Conservation (phyloP, 2,113 vertebrate species). For the Grus americana region DNA sequence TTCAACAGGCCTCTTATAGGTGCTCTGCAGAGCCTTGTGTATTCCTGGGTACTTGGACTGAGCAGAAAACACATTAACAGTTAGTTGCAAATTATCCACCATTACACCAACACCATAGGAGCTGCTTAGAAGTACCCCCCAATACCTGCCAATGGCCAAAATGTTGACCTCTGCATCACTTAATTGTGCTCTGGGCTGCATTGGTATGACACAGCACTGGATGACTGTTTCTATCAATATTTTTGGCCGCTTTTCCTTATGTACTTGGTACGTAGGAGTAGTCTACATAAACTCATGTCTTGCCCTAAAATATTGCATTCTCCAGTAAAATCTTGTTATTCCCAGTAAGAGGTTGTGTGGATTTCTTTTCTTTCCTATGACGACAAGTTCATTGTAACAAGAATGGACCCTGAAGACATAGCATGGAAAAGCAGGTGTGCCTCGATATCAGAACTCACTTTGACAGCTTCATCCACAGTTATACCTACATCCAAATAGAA, state of each 20-base stretch:
- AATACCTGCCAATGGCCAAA: not conserved
- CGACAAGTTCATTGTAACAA: not conserved
- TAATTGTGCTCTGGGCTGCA: not conserved
- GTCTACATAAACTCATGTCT: not conserved
- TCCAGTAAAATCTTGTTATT: not conserved
- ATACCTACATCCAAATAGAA: not conserved
- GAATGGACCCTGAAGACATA: not conserved
- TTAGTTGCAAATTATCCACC: not conserved
- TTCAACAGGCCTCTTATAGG: not conserved
- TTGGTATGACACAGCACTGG: not conserved
- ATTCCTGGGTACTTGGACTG: not conserved
- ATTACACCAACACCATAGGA: not conserved
- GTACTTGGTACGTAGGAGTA: not conserved
- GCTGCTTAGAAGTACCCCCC: not conserved
- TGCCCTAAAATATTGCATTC: not conserved
- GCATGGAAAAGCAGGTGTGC: not conserved
- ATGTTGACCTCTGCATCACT: not conserved
- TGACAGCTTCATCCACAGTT: not conserved
- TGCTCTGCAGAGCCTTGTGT: not conserved
- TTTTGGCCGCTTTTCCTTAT: not conserved
- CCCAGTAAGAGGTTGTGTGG: not conserved
- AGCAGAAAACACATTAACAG: not conserved
- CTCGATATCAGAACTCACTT: not conserved
- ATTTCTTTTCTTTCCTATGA: not conserved
- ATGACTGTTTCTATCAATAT: not conserved